Conservation (phyloP, 2,113 vertebrate species). For the Nesogale talazaci region DNA sequence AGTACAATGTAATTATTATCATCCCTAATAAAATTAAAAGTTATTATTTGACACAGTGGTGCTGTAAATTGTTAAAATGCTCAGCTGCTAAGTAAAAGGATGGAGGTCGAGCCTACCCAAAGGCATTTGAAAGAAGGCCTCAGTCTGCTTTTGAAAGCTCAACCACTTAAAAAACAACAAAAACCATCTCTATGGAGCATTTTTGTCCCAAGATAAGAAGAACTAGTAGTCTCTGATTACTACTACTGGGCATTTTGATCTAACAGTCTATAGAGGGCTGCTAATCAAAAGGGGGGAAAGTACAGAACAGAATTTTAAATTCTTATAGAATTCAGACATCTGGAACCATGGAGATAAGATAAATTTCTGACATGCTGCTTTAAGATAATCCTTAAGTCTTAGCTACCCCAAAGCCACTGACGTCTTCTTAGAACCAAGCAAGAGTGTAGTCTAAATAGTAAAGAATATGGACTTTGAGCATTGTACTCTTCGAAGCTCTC, state of each 20-base stretch:
- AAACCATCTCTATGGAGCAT: background rate
- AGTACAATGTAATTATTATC: background rate
- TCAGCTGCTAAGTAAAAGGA: background rate
- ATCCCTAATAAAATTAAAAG: background rate
- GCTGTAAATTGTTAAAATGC: background rate
- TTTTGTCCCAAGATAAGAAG: background rate
- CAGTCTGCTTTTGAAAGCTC: background rate
- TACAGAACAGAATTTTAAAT: background rate
- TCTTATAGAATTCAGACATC: background rate
- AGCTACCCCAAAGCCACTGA: background rate
- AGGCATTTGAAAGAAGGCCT: background rate
- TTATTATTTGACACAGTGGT: background rate
- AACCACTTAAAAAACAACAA: background rate
- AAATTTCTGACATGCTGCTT: background rate
- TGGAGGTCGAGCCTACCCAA: background rate
- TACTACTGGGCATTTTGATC: background rate
- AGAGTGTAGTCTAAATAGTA: background rate
- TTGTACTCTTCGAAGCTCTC: background rate
- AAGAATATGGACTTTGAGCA: background rate
- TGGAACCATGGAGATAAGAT: background rate
- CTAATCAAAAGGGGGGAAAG: background rate
- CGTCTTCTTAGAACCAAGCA: background rate
- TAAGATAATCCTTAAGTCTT: background rate
- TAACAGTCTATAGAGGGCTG: background rate
- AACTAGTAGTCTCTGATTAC: background rate